Conservation (phyloP, 2,797 vertebrate species). For the Sebastes hubbsi region DNA sequence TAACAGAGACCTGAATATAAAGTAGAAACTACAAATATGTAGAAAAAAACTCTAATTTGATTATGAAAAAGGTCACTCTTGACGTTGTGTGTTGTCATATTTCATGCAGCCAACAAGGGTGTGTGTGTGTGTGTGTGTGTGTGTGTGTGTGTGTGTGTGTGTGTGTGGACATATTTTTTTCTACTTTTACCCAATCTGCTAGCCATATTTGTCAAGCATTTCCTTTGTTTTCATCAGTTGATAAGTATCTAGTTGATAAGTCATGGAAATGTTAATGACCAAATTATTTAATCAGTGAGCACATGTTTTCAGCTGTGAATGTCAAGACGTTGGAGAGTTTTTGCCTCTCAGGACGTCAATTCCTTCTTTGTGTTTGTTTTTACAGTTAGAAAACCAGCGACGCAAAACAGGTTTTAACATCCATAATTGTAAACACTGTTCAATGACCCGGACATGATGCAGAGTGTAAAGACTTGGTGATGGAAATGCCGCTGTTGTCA, state of each 20-base stretch:
- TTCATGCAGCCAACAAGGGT: neutral
- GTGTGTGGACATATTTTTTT: neutral
- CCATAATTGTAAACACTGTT: neutral
- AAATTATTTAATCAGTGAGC: neutral
- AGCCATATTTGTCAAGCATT: neutral
- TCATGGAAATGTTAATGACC: slow-evolving; percentile 22
- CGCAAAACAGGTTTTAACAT: neutral
- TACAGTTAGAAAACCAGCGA: neutral
- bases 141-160: neutral
- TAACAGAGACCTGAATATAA: neutral
- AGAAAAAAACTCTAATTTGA: neutral
- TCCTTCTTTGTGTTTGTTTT: slow-evolving; percentile 16
- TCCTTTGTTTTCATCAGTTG: neutral
- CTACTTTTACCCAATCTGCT: no score
- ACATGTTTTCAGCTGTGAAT: neutral
- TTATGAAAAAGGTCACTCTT: neutral
- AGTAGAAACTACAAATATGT: neutral
- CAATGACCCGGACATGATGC: neutral
- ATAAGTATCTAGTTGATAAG: neutral
- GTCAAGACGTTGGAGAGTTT: neutral
- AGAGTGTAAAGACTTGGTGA: neutral
- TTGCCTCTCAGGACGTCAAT: neutral
- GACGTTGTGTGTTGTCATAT: neutral
- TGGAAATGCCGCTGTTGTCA: neutral
- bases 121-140: neutral